These are phyloP conservation scores for Amphiura filiformis DNA, from an alignment of 35 echinoderm and acorn worm species.

Conservation along the genomic window DNA sequence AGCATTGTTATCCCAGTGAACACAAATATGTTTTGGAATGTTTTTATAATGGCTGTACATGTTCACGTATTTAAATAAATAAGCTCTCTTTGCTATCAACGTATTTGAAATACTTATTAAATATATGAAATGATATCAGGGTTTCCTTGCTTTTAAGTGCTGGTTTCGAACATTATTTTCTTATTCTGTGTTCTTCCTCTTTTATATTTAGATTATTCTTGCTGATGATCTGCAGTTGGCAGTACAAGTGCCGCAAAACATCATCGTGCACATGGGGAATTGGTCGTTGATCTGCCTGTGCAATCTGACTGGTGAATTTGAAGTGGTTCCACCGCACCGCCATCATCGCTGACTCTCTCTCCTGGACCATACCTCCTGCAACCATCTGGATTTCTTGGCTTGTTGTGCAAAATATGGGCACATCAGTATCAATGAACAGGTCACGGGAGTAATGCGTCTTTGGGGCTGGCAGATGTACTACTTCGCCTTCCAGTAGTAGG, in stretches of 20 bases:
- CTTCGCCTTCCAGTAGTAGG: slow-evolving; percentile 38
- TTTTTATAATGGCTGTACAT: too few species aligned
- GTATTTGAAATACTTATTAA: too few species aligned
- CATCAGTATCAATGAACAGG: slow-evolving; percentile 10
- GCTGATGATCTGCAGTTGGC: too few species aligned
- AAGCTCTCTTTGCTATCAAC: too few species aligned
- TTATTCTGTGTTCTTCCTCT: too few species aligned
- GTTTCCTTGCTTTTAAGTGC: too few species aligned
- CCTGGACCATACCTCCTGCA: slow-evolving; percentile 18
- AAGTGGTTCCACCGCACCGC: slow-evolving; percentile 32
- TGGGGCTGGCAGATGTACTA: slow-evolving; percentile 24
- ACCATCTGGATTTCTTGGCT: slow-evolving; percentile 29
- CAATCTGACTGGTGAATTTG: slow-evolving; percentile 1
- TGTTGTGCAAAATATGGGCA: slow-evolving; percentile 34
- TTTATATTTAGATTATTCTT: too few species aligned
- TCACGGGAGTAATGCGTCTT: slow-evolving; percentile 43
- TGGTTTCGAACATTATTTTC: too few species aligned
- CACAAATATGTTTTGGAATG: too few species aligned
- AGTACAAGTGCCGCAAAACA: slow-evolving; percentile 17
- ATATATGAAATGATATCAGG: too few species aligned
- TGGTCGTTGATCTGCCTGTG: not conserved
- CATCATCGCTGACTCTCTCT: slow-evolving; percentile 42
- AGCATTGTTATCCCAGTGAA: too few species aligned
- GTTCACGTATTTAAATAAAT: too few species aligned
- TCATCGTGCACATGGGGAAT: slow-evolving; percentile 1